phyloP scores from a whole-genome alignment of 2,797 vertebrate genomes.

The Centropyge bicolor region DNA sequence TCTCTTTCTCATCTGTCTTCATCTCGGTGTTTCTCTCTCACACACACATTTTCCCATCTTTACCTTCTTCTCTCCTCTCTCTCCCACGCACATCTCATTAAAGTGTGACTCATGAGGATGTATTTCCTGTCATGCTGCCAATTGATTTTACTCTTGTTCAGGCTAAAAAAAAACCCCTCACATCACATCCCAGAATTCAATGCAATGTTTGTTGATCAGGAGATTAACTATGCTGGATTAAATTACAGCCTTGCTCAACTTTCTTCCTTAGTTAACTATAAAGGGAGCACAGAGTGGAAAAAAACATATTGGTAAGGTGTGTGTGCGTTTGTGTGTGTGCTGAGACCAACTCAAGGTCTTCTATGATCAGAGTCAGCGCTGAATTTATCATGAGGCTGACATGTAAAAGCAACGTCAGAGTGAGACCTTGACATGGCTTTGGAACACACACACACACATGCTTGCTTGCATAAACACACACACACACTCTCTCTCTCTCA shows the following conservation, averaged over 20 bases:
- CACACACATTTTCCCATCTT: slow-evolving; percentile 23
- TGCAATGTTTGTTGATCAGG: slow-evolving; percentile 15
- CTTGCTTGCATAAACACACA: background rate
- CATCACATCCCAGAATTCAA: slow-evolving; percentile 20
- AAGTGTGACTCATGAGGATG: slow-evolving; percentile 48
- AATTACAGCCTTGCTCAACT: slow-evolving; percentile 12
- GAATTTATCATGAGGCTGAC: slow-evolving; percentile 47
- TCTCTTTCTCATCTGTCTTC: slow-evolving; percentile 37
- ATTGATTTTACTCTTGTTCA: slow-evolving; percentile 16
- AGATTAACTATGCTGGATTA: slow-evolving; percentile 38
- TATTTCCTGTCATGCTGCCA: slow-evolving; percentile 12
- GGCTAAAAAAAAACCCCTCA: background rate
- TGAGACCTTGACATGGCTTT: slow-evolving; percentile 43
- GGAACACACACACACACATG: slow-evolving; percentile 9
- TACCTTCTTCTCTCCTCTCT: slow-evolving; percentile 10
- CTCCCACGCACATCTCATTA: slow-evolving; percentile 54
- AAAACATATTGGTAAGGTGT: background rate
- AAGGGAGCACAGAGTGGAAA: background rate
- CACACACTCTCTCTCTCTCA: background rate
- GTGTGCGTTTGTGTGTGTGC: slow-evolving; percentile 28
- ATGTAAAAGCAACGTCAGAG: slow-evolving; percentile 38
- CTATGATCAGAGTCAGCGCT: slow-evolving; percentile 24
- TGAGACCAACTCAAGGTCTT: slow-evolving; percentile 32
- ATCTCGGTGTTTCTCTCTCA: slow-evolving; percentile 28
- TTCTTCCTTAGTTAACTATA: slow-evolving; percentile 9